Conservation (phyloP, 2,797 vertebrate species). For the Martes flavigula region DNA sequence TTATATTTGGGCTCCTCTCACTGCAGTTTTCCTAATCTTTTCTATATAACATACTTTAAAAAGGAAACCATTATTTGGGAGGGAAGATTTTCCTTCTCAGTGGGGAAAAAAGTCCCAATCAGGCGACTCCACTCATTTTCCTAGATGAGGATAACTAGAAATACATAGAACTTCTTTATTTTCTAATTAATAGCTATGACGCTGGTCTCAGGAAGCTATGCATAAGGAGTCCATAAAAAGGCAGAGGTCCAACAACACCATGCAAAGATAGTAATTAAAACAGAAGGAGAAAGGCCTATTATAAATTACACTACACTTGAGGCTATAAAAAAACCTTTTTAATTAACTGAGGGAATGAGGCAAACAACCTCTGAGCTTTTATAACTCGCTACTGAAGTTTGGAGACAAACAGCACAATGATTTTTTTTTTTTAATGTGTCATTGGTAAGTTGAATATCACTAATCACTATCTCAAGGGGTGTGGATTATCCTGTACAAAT, state of each 20-base stretch:
- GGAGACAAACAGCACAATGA: conserved; percentile 58
- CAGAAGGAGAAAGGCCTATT: conserved; percentile 65
- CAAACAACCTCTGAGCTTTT: conserved; percentile 66
- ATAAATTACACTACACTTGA: conserved; percentile 72
- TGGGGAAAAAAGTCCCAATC: not conserved
- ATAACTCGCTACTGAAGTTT: conserved; percentile 59
- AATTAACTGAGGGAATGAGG: conserved; percentile 76
- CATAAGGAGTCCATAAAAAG: conserved; percentile 64
- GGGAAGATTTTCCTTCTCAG: not conserved
- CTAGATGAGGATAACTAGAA: conserved; percentile 43
- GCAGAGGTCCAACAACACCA: conserved; percentile 59
- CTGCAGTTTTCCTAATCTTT: conserved; percentile 20
- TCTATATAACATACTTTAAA: not conserved
- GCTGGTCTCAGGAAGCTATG: conserved; percentile 17
- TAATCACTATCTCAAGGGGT: not conserved
- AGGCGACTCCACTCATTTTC: not conserved
- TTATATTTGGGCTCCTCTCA: not conserved
- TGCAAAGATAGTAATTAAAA: conserved; percentile 76
- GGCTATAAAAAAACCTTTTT: conserved; percentile 74
- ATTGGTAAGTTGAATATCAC: conserved; percentile 13
- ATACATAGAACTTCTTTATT: conserved; percentile 54
- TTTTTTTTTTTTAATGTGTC: conserved; percentile 45
- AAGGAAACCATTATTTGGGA: not conserved
- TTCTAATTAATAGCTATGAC: conserved; percentile 63
- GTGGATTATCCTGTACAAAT: conserved; percentile 3